A percentile compares a stretch with the other conserved stretches of the same genome.
Conservation (phyloP, 1,140 invertebrate genomes). For the Ooceraea biroi region DNA sequence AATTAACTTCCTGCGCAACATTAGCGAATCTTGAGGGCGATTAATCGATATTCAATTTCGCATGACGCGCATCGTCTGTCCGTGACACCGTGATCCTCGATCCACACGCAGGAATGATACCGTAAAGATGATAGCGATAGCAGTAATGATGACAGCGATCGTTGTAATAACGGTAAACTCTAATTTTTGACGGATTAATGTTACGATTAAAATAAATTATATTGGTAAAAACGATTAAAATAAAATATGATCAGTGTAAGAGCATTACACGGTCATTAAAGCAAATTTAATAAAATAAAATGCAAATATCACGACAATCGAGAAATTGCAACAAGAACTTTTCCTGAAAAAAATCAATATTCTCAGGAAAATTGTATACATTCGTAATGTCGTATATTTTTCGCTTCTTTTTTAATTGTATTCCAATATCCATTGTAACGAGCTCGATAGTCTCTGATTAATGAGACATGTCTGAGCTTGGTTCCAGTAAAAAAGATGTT, state of each 20-base stretch:
- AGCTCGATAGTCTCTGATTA: too few species aligned
- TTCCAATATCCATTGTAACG: too few species aligned
- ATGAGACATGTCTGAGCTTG: too few species aligned
- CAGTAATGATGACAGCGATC: not conserved
- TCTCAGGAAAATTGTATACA: too few species aligned
- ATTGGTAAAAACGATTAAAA: not conserved
- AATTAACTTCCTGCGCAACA: constrained; percentile 62
- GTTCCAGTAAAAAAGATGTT: too few species aligned
- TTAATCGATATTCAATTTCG: constrained; percentile 64
- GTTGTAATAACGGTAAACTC: constrained; percentile 10
- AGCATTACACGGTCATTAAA: constrained; percentile 11
- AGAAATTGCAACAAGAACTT: too few species aligned
- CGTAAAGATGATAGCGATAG: constrained; percentile 49
- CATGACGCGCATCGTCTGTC: constrained; percentile 52
- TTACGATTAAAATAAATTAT: not conserved
- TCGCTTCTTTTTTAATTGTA: too few species aligned
- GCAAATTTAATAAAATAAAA: constrained; percentile 22
- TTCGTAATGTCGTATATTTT: too few species aligned
- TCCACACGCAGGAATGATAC: constrained; percentile 19
- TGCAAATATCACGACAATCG: too few species aligned
- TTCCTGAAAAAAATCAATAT: too few species aligned
- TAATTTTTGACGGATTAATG: not conserved
- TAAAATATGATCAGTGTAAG: not conserved
- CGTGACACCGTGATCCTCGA: constrained; percentile 51
- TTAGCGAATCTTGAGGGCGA: constrained; percentile 58